phyloP scores from a whole-genome alignment of 2,113 vertebrate species.

The Barnardius zonarius region DNA sequence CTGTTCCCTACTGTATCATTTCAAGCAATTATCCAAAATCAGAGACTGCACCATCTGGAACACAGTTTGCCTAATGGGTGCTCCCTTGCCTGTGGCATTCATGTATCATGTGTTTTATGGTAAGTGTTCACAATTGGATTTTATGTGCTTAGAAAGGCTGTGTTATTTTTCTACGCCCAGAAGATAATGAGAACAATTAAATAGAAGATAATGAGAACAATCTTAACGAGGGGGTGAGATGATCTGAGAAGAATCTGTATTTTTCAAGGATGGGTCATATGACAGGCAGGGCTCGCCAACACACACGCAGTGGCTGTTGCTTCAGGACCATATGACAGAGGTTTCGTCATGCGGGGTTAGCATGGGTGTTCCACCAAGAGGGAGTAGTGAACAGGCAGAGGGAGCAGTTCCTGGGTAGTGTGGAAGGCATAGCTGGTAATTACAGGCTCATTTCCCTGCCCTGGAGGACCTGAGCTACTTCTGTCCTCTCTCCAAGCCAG shows the following conservation, averaged over 20 bases:
- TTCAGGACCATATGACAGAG: neutral
- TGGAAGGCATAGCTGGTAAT: neutral
- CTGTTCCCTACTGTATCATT: too few species aligned
- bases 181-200: neutral
- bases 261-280: neutral
- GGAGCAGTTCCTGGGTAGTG: neutral
- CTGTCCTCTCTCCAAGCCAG: neutral
- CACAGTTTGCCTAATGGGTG: too few species aligned
- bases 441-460: neutral
- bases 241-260: neutral
- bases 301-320: neutral
- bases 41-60: too few species aligned
- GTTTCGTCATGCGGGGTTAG: neutral
- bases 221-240: neutral
- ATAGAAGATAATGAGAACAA: neutral
- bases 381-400: neutral
- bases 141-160: neutral
- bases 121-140: neutral
- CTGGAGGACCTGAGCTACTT: neutral
- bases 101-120: too few species aligned
- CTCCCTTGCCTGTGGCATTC: too few species aligned
- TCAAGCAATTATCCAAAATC: too few species aligned
- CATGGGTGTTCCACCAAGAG: neutral
- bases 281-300: neutral
- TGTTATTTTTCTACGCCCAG: neutral